Conservation (phyloP, 2,113 vertebrate genomes). For the Heterochromis multidens region DNA sequence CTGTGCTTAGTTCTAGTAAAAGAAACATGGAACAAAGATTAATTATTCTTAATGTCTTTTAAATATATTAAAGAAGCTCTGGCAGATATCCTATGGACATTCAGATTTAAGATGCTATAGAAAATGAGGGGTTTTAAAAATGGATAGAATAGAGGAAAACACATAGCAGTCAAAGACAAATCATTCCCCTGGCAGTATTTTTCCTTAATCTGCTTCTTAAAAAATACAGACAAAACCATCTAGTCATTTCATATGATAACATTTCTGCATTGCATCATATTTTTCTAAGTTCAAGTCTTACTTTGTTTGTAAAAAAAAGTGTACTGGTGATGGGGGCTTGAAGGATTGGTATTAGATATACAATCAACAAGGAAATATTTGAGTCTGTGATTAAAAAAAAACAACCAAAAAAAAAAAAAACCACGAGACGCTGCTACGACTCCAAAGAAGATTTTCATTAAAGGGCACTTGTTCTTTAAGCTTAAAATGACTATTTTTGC, state of each 20-base stretch:
- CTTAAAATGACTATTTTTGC: not conserved
- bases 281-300: not conserved
- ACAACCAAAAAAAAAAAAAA: no score
- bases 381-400: not conserved
- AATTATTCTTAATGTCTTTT: not conserved
- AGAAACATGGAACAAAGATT: not conserved
- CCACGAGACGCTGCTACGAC: no score
- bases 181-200: not conserved
- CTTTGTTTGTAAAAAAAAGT: not conserved
- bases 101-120: no score
- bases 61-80: rapidly evolving
- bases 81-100: not conserved
- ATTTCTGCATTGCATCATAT: not conserved
- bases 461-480: not conserved
- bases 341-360: not conserved
- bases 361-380: not conserved
- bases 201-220: not conserved
- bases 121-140: not conserved
- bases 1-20: not conserved
- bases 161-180: not conserved
- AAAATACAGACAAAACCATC: not conserved
- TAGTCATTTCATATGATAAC: not conserved
- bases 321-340: not conserved
- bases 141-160: not conserved
- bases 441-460: not conserved